Percentiles rank a stretch among this genome's conserved stretches.
Conservation (phyloP, 1,140 invertebrate genomes). For the Drosophila funebris region DNA sequence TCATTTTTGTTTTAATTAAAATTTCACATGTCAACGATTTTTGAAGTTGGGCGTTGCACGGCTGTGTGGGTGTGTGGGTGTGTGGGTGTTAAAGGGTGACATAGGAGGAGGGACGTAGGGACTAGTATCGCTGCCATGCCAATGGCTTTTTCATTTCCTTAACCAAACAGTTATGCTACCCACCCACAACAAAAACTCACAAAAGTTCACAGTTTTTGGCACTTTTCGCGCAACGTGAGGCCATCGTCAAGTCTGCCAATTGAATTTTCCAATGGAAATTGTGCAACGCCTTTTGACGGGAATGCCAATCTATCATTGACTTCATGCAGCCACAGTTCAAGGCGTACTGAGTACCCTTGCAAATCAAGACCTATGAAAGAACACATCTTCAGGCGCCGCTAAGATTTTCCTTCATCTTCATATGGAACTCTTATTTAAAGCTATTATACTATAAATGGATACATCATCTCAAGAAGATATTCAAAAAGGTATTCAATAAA, state of each 20-base stretch:
- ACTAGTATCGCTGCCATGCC: conserved; percentile 5
- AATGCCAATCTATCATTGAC: conserved; percentile 27
- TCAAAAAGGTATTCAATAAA: too few relatives aligned
- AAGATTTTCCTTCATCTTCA: neutral
- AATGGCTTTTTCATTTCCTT: conserved; percentile 63
- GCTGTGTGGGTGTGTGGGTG: conserved; percentile 24
- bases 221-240: conserved; percentile 5
- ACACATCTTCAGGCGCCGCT: neutral
- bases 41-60: conserved; percentile 37
- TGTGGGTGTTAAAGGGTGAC: too few relatives aligned
- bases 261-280: conserved; percentile 52
- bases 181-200: conserved; percentile 13
- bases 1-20: conserved; percentile 75
- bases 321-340: neutral
- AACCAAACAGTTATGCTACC: conserved; percentile 24
- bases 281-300: conserved; percentile 32
- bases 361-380: neutral
- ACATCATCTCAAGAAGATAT: too few relatives aligned
- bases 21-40: conserved; percentile 76
- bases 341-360: neutral
- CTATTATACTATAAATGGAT: too few relatives aligned
- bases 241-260: conserved; percentile 50
- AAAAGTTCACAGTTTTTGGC: conserved; percentile 25
- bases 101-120: neutral
- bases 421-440: too few relatives aligned